These are phyloP conservation scores for Alethe diademata DNA, from an alignment of 2,113 vertebrate genomes.

Conservation along the genomic window DNA sequence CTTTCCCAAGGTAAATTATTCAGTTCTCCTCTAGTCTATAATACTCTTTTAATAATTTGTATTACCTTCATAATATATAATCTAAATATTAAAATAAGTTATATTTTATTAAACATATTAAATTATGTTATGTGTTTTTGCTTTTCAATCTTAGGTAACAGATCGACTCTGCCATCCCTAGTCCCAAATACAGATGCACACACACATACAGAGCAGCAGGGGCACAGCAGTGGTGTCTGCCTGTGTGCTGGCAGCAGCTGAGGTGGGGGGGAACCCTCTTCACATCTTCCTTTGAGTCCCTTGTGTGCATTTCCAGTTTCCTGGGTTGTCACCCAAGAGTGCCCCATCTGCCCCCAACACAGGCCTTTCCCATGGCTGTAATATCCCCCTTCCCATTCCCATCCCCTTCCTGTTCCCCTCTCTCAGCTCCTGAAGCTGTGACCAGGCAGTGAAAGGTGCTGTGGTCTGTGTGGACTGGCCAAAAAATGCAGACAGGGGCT, in stretches of 20 bases:
- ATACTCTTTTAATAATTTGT: neutral
- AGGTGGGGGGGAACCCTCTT: neutral
- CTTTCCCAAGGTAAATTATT: neutral
- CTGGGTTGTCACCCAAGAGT: neutral
- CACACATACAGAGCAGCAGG: neutral
- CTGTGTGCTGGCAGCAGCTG: rapidly evolving
- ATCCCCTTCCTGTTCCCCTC: rapidly evolving
- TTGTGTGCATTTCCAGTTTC: neutral
- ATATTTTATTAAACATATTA: too few species aligned
- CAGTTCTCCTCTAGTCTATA: neutral
- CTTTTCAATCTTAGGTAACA: rapidly evolving
- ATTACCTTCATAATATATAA: neutral
- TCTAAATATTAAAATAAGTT: too few species aligned
- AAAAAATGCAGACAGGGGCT: neutral
- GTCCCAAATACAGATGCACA: neutral
- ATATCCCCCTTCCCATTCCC: neutral
- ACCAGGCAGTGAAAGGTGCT: neutral
- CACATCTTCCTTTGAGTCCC: neutral
- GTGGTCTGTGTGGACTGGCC: rapidly evolving
- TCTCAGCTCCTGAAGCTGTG: neutral
- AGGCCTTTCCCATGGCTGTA: neutral
- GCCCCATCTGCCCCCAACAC: neutral
- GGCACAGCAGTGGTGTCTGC: neutral
- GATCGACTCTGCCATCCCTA: too few species aligned
- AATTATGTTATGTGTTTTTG: neutral